Conservation (phyloP, 2,888 invertebrate genomes). For the Tolmerus cingulatus region DNA sequence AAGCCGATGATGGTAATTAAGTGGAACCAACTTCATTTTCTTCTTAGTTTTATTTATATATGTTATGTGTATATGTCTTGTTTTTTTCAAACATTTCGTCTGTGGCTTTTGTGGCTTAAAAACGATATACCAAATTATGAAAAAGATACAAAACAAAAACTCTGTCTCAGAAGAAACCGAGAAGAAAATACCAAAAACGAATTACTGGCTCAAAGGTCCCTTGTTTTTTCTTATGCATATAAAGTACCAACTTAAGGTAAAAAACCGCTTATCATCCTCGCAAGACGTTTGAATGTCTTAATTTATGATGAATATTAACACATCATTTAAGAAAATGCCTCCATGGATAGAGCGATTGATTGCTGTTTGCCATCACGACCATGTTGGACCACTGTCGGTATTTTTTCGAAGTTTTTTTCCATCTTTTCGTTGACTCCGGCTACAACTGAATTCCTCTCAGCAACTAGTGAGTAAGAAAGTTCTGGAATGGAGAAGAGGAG, state of each 20-base stretch:
- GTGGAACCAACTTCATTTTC: not conserved
- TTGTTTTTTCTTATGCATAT: too few species aligned
- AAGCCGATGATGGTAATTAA: conserved; percentile 3
- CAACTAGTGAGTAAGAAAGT: too few species aligned
- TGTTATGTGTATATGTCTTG: not conserved
- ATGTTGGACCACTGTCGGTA: not conserved
- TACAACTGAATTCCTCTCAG: not conserved
- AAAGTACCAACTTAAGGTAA: not conserved
- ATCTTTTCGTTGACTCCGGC: not conserved
- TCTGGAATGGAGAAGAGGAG: too few species aligned
- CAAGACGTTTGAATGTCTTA: not conserved
- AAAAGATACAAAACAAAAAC: not conserved
- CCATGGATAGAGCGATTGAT: not conserved
- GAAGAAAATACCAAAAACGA: not conserved
- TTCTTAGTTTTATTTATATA: not conserved
- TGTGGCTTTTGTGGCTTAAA: not conserved
- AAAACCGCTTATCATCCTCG: not conserved
- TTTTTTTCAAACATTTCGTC: not conserved
- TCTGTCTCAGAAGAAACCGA: not conserved
- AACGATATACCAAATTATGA: not conserved
- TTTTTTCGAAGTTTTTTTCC: not conserved
- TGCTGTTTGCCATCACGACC: not conserved
- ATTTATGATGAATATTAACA: conserved; percentile 25
- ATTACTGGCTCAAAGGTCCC: not conserved
- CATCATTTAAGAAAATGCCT: not conserved